Evolutionary conservation across 2,113 vertebrate species (phyloP).

Genomic region (Ctenomys sociabilis): DNA sequence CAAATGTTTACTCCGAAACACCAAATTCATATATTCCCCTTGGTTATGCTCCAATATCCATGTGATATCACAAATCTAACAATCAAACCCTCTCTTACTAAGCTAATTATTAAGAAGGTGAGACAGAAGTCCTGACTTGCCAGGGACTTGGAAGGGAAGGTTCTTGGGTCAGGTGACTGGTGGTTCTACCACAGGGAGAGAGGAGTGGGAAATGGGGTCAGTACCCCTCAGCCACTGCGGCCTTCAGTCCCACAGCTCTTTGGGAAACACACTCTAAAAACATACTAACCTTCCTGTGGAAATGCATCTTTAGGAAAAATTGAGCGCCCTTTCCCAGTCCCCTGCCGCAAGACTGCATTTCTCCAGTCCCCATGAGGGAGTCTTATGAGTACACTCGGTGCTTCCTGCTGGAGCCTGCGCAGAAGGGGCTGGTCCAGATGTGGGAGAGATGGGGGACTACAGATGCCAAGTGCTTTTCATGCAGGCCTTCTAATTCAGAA

Average conservation of each 20-base stretch:
- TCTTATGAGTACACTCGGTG: fast-evolving
- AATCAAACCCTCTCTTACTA: not conserved
- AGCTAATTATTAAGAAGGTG: not conserved
- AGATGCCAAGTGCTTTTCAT: not conserved
- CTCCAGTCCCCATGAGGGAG: fast-evolving
- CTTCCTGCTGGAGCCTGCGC: fast-evolving
- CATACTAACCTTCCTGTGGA: not conserved
- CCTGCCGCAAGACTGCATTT: fast-evolving
- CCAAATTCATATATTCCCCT: fast-evolving
- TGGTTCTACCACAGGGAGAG: fast-evolving
- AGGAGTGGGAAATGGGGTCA: fast-evolving
- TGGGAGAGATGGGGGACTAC: fast-evolving
- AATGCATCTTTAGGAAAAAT: not conserved
- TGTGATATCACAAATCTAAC: not conserved
- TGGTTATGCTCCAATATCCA: fast-evolving
- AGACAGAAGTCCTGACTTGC: not conserved
- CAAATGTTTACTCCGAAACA: fast-evolving
- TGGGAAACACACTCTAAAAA: not conserved
- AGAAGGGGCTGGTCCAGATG: too few species aligned
- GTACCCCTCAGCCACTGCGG: not conserved
- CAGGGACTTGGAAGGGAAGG: fast-evolving
- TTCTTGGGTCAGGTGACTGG: fast-evolving
- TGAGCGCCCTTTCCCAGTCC: fast-evolving
- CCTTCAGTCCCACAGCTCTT: too few species aligned
- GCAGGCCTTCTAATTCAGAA: not conserved